Evolutionary conservation across 2,113 vertebrate species (phyloP).

Genomic region (Panthera uncia): DNA sequence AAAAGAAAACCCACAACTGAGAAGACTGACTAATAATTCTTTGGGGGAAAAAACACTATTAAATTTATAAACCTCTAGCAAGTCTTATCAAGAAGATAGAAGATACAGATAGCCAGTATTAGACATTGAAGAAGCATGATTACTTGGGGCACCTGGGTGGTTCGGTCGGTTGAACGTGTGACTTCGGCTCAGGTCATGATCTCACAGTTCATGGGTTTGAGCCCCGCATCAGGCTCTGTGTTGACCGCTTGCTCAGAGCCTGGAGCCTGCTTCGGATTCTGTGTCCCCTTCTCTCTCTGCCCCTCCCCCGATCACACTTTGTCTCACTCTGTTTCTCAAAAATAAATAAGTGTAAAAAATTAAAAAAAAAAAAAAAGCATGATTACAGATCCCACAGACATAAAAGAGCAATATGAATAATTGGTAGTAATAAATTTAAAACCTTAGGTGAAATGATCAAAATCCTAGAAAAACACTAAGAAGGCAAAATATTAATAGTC

Average conservation of each 20-base stretch:
- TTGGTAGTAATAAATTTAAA: conserved; percentile 7
- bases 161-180: too few relatives aligned
- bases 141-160: background rate
- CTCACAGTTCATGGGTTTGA: too few relatives aligned
- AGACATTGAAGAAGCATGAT: background rate
- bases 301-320: too few relatives aligned
- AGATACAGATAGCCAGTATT: background rate
- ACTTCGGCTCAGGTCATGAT: too few relatives aligned
- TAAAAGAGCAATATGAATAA: background rate
- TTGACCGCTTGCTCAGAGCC: too few relatives aligned
- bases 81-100: background rate
- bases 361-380: background rate
- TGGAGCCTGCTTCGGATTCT: too few relatives aligned
- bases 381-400: background rate
- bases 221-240: too few relatives aligned
- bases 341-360: too few relatives aligned
- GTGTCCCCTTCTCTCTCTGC: too few relatives aligned
- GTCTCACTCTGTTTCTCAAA: too few relatives aligned
- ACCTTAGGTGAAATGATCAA: background rate
- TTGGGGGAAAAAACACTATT: background rate
- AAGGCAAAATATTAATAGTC: background rate
- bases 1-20: background rate
- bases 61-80: background rate
- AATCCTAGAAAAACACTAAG: background rate
- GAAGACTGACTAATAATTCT: background rate